Percentiles rank a stretch among this genome's conserved stretches.
These are phyloP conservation scores for Eptatretus burgeri DNA, from an alignment of 2,113 vertebrate genomes.

Conservation along the genomic window DNA sequence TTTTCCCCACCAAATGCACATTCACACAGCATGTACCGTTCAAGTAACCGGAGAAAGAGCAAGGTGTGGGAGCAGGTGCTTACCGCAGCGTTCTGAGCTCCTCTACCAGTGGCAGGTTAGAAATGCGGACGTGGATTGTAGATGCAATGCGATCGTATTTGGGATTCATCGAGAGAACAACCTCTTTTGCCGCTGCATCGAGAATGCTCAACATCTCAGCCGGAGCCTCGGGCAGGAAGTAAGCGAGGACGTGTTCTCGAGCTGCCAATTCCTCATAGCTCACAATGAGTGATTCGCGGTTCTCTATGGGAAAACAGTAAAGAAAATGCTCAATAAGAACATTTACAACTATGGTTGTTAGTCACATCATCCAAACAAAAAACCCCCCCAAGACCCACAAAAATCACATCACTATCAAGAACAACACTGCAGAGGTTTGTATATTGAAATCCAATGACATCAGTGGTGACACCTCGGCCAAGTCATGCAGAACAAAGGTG, in stretches of 20 bases:
- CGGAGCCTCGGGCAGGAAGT: slow-evolving; percentile 74
- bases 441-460: too few species aligned
- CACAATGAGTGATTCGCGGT: slow-evolving; percentile 68
- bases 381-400: too few species aligned
- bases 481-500: too few species aligned
- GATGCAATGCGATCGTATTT: slow-evolving; percentile 71
- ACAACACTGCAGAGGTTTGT: too few species aligned
- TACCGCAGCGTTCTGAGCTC: slow-evolving; percentile 70
- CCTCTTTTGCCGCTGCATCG: slow-evolving; percentile 71
- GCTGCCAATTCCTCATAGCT: slow-evolving; percentile 84
- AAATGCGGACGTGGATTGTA: slow-evolving; percentile 72
- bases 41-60: neutral
- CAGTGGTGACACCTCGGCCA: too few species aligned
- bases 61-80: slow-evolving; percentile 10
- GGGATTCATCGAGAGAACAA: slow-evolving; percentile 85
- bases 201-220: slow-evolving; percentile 87
- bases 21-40: neutral
- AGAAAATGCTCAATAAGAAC: too few species aligned
- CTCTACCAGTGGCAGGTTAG: slow-evolving; percentile 69
- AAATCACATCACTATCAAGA: too few species aligned
- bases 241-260: slow-evolving; percentile 67
- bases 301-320: slow-evolving; percentile 23
- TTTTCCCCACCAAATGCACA: too few species aligned
- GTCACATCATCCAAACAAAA: too few species aligned
- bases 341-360: too few species aligned